A percentile compares a stretch with the other conserved stretches of the same genome.
phyloP scores from a whole-genome alignment of 2,113 vertebrate species.

The Xenopus laevis region DNA sequence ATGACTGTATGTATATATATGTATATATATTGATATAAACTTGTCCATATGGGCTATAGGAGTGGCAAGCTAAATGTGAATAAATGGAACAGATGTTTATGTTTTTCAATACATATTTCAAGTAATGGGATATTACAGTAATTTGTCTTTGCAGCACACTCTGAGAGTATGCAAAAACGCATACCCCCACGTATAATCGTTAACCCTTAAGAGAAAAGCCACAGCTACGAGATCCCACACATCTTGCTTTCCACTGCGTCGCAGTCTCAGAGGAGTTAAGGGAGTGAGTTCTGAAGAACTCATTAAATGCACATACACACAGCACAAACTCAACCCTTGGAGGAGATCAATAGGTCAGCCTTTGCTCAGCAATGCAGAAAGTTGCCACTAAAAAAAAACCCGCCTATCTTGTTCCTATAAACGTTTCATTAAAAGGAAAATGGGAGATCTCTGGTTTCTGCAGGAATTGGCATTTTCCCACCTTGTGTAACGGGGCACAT shows the following conservation, averaged over 20 bases:
- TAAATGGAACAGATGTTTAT: not conserved
- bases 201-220: not conserved
- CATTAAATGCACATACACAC: slow-evolving; percentile 45
- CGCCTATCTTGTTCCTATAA: slow-evolving; percentile 24
- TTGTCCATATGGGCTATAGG: not conserved
- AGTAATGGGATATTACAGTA: not conserved
- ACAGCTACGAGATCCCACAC: not conserved
- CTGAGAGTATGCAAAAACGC: not conserved
- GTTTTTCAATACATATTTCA: not conserved
- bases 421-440: slow-evolving; percentile 16
- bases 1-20: not conserved
- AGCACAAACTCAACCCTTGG: slow-evolving; percentile 19
- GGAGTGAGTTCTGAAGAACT: slow-evolving; percentile 30
- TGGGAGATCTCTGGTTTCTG: not conserved
- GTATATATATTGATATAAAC: too few species aligned
- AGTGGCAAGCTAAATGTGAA: not conserved
- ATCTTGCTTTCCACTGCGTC: not conserved
- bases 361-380: slow-evolving; percentile 39
- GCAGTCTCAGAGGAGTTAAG: slow-evolving; percentile 22
- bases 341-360: slow-evolving; percentile 42
- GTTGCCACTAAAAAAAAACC: slow-evolving; percentile 13
- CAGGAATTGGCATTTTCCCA: not conserved
- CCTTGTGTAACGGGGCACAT: not conserved
- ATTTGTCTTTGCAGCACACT: not conserved
- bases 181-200: not conserved